phyloP scores from a whole-genome alignment of 92 coral and sea anemone species.

The Meandrina meandrites region DNA sequence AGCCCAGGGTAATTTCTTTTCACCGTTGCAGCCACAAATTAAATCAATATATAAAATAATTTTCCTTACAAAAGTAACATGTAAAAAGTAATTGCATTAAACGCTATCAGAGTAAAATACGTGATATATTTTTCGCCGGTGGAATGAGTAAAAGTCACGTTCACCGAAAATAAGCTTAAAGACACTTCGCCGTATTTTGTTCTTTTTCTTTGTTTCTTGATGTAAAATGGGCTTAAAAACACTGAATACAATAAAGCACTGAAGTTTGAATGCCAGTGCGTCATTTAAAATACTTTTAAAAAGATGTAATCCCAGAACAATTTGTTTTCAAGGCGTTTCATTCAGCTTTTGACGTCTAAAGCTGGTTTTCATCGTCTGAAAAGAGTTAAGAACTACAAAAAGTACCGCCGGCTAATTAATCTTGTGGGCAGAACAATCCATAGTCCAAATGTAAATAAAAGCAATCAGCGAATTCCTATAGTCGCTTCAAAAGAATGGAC shows the following conservation, averaged over 20 bases:
- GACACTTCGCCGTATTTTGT: neutral
- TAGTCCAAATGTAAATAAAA: slow-evolving; percentile 28
- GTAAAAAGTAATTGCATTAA: neutral
- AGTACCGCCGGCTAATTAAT: slow-evolving; percentile 42
- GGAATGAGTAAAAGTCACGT: neutral
- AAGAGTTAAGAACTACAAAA: slow-evolving; percentile 9
- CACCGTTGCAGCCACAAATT: neutral
- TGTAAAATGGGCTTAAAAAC: neutral
- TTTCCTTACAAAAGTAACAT: neutral
- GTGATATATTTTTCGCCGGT: neutral
- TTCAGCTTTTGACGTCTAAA: neutral
- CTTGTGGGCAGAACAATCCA: slow-evolving; percentile 28
- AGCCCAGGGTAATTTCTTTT: too few relatives aligned
- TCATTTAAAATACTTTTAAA: neutral
- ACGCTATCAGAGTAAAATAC: neutral
- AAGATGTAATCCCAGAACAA: neutral
- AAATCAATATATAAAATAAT: neutral
- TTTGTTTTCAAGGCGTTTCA: neutral
- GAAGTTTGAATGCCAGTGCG: slow-evolving; percentile 1
- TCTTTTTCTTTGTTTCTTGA: neutral
- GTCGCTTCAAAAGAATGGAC: slow-evolving; percentile 7
- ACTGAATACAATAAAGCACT: neutral
- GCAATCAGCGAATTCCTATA: slow-evolving; percentile 13
- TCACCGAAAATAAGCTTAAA: neutral
- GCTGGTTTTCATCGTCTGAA: slow-evolving; percentile 2